A percentile compares a stretch with the other conserved stretches of the same genome.
Evolutionary conservation across 1,140 invertebrate genomes (phyloP).

Genomic region (Danaus melanippus): DNA sequence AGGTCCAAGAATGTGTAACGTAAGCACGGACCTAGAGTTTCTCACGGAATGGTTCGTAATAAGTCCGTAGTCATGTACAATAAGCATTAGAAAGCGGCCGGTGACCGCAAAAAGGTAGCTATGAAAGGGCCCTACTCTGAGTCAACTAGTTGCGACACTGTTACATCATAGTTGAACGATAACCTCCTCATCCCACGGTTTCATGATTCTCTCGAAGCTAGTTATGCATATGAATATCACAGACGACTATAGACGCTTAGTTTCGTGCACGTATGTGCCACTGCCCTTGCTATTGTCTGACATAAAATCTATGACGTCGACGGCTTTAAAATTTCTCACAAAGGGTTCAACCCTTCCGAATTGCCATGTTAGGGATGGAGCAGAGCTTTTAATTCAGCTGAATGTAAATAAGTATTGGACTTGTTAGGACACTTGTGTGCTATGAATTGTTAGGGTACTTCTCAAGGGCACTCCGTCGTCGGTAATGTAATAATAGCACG

Average conservation of each 20-base stretch:
- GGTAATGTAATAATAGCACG: constrained; percentile 67
- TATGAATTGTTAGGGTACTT: constrained; percentile 56
- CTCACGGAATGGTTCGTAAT: constrained; percentile 57
- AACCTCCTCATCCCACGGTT: constrained; percentile 33
- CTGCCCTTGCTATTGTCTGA: constrained; percentile 43
- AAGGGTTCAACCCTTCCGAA: constrained; percentile 67
- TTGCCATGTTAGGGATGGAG: constrained; percentile 58
- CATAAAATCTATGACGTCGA: constrained; percentile 48
- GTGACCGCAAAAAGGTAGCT: constrained; percentile 63
- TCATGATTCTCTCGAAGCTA: constrained; percentile 18
- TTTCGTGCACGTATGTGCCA: constrained; percentile 32
- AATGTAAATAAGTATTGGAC: constrained; percentile 70
- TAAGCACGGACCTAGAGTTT: constrained; percentile 39
- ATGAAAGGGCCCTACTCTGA: constrained; percentile 45
- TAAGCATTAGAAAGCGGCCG: constrained; percentile 64
- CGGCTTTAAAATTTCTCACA: constrained; percentile 55
- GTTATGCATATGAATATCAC: constrained; percentile 10
- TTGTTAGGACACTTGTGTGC: constrained; percentile 67
- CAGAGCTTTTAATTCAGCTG: constrained; percentile 63
- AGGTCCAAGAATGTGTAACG: constrained; percentile 27
- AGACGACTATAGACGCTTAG: constrained; percentile 8
- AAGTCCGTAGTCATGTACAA: constrained; percentile 52
- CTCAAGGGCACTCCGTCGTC: constrained; percentile 63
- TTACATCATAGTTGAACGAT: constrained; percentile 59
- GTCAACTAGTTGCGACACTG: constrained; percentile 45